Evolutionary conservation across 2,888 invertebrate species (phyloP).

Genomic region (Drosophila atripex): DNA sequence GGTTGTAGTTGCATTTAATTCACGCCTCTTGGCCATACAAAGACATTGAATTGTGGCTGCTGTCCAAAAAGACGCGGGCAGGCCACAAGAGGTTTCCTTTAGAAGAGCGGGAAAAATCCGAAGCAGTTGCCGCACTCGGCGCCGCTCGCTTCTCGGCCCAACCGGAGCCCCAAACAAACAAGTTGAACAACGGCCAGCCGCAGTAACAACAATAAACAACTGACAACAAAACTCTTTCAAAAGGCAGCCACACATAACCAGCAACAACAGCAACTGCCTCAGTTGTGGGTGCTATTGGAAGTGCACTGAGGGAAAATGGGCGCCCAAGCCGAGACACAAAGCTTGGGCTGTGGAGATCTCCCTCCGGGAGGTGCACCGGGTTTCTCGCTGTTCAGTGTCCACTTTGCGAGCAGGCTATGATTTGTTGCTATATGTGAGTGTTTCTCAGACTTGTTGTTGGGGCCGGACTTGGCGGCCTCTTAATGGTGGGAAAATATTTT

Average conservation of each 20-base stretch:
- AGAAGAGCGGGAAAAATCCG: conserved; percentile 26
- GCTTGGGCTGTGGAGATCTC: too few species aligned
- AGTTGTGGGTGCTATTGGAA: conserved; percentile 1
- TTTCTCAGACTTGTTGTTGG: conserved; percentile 30
- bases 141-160: neutral
- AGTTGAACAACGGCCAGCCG: conserved; percentile 21
- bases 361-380: neutral
- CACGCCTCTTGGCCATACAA: conserved; percentile 73
- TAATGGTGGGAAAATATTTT: conserved; percentile 76
- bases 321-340: too few species aligned
- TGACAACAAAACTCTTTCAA: conserved; percentile 47
- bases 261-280: conserved; percentile 17
- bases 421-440: conserved; percentile 48
- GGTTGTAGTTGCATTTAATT: conserved; percentile 58
- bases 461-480: conserved; percentile 52
- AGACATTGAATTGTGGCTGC: conserved; percentile 69
- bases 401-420: conserved; percentile 58
- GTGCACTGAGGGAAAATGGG: neutral
- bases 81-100: conserved; percentile 27
- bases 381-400: conserved; percentile 43
- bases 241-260: conserved; percentile 42
- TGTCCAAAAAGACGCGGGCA: conserved; percentile 38
- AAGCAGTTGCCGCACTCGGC: conserved; percentile 31
- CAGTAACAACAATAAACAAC: conserved; percentile 34
- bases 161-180: conserved; percentile 22